Base-by-base conservation (phyloP, 2,888 invertebrate genomes). In the Papilio demoleus region DNA sequence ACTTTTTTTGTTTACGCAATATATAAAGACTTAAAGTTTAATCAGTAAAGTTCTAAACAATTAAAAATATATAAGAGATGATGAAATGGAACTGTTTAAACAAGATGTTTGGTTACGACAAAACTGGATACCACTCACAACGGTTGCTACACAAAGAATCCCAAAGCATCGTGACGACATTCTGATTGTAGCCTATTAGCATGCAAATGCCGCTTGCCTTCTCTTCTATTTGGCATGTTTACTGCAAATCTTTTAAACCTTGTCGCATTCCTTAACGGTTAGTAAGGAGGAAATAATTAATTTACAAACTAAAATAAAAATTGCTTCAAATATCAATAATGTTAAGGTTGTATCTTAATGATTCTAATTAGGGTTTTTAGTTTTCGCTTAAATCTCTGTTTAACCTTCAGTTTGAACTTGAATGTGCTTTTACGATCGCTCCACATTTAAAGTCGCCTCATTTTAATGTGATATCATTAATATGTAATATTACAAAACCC, bases 401-500 rank as follows among this genome's bases (percentile, higher is more conserved):
- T 24, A 31, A 31, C 53, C 31, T 53, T 53, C 53, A 17, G 12
- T 31, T 53, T 31, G n/a, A 31, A 31, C 17, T 53, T 27, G 27
- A 53, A 27, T n/a, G 27, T 31, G 53, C n/a, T n/a, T 27, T 53
- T 53, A 17, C n/a, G 31, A 17, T 53, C n/a, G 27, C 8, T 9
- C 31, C 53, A 1, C 9, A 17, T 9, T 53, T 53, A 53, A 53
- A 53, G 9, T 53, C 31, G 31, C 27, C 31, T 31, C 31, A 31
- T n/a, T 53, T n/a, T 31, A 53, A 31, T 31, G n/a, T 14, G 27
- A 53, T 53, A 53, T 53, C 8, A 8, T 31, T 53, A 53, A 53
- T 27, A n/a, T 53, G 8, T 17, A 4, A 31, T 31, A 27, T 31
- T 53, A 31, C 53, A n/a, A n/a, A n/a, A 71, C 92, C 88, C 75